These are phyloP conservation scores for Acromyrmex charruanus DNA, from an alignment of 1,140 invertebrate species.

Conservation along the genomic window DNA sequence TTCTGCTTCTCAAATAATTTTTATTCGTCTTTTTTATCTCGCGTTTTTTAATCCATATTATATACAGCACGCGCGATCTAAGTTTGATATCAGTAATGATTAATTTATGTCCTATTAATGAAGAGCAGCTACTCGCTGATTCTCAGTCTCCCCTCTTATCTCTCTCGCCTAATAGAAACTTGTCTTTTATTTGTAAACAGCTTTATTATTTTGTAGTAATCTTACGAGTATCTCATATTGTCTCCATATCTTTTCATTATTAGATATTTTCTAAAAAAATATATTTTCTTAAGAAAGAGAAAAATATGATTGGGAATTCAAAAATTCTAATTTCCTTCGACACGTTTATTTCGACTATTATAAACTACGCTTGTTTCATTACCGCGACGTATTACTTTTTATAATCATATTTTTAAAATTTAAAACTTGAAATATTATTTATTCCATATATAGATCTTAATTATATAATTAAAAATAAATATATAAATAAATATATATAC, in stretches of 20 bases:
- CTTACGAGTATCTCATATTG: neutral
- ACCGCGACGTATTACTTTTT: no score
- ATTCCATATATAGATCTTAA: neutral
- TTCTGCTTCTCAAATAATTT: neutral
- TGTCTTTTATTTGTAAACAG: neutral
- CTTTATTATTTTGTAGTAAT: slow-evolving; percentile 11
- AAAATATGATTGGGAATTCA: neutral
- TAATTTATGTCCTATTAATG: slow-evolving; percentile 70
- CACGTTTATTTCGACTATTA: neutral
- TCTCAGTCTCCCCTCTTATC: neutral
- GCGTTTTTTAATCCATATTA: slow-evolving; percentile 51
- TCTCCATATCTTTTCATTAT: neutral
- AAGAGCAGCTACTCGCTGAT: slow-evolving; percentile 39
- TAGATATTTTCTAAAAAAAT: neutral
- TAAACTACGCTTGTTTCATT: neutral
- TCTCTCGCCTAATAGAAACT: neutral
- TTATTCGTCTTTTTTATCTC: slow-evolving; percentile 21
- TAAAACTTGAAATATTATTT: neutral
- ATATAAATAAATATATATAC: neutral
- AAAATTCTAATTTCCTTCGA: neutral
- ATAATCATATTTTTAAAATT: neutral
- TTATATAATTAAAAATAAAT: neutral
- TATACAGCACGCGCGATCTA: slow-evolving; percentile 16
- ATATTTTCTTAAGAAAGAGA: neutral
- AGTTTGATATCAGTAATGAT: slow-evolving; percentile 45